Conservation (phyloP, 2,797 vertebrate species). For the Hydrophis major region DNA sequence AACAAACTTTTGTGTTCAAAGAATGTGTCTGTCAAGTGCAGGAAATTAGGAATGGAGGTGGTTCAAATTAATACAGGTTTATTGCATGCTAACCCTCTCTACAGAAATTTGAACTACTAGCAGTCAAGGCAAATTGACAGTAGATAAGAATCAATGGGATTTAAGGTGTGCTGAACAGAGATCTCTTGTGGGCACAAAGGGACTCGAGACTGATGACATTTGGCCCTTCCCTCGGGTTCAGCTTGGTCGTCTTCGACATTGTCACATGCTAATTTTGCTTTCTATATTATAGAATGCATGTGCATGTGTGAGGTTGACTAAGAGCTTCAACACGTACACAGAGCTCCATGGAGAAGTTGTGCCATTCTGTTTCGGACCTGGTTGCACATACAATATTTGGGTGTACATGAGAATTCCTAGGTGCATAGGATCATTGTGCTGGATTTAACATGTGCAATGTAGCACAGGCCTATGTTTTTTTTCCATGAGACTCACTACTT, state of each 20-base stretch:
- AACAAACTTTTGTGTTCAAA: constrained; percentile 17
- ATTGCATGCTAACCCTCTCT: neutral
- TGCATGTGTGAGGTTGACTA: neutral
- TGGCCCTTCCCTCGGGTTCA: neutral
- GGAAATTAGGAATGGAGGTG: neutral
- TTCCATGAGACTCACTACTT: neutral
- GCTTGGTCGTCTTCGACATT: neutral
- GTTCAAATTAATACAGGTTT: neutral
- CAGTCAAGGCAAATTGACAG: neutral
- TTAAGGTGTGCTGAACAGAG: neutral
- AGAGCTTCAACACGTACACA: neutral
- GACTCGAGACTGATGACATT: neutral
- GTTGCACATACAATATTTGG: neutral
- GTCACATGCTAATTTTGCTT: constrained; percentile 1
- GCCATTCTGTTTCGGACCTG: too few relatives aligned
- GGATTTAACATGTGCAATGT: neutral
- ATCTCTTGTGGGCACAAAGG: neutral
- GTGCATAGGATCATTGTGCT: neutral
- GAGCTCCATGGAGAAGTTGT: neutral
- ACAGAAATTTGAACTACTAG: neutral
- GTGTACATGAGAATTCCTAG: neutral
- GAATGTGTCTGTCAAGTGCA: neutral
- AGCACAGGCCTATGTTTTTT: neutral
- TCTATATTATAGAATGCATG: neutral
- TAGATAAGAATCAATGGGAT: neutral